Evolutionary conservation across 2,113 vertebrate species (phyloP), one percentile per base, ranked within the genome.

Genomic region (Rhea pennata): DNA sequence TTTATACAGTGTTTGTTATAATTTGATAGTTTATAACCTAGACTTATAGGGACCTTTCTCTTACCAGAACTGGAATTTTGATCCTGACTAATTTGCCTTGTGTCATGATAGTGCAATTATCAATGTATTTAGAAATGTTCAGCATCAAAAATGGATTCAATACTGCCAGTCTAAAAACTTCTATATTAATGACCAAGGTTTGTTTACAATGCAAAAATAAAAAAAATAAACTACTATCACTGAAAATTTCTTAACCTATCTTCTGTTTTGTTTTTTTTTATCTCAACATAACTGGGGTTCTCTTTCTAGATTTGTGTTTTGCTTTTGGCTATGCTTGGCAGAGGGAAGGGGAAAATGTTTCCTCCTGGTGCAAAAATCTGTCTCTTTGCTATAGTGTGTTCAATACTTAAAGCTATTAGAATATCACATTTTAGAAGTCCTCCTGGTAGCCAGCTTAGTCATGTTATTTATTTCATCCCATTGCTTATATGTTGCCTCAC

Each of bases 1-100:
- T 98, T 98, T 98, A 98, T 79, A 61, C 69, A 78, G 90, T 59
- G 64, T 96, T 93, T 84, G 59, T 72, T 96, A 87, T 92, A 92
- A 79, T 89, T 76, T 81, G 73, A 39, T 87, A 90, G 65, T 95
- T 95, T 90, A 95, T 95, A 80, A 83, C 69, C 79, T 86, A 59
- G 78, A 92, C 94, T 88, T 1, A 11, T 94, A 97, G 88, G 76
- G 69, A 92, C 95, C 53, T 90, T 93, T 85, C 87, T 97, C 51
- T 62, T 90, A 90, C 93, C 96, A 95, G 69, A 97, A 92, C 78
- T 95, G 87, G 89, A 95, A 88, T 91, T 95, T 80, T 91, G 78
- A 96, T 91, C 59, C 59, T 84, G 31, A 89, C 88, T 77, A 96
- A 95, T 86, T 86, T 94, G 87, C 69, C 88, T 96, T 93, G 90